A percentile compares a stretch with the other conserved stretches of the same genome.
Evolutionary conservation across 2,113 vertebrate genomes (phyloP).

Genomic region (Elanoides forficatus): DNA sequence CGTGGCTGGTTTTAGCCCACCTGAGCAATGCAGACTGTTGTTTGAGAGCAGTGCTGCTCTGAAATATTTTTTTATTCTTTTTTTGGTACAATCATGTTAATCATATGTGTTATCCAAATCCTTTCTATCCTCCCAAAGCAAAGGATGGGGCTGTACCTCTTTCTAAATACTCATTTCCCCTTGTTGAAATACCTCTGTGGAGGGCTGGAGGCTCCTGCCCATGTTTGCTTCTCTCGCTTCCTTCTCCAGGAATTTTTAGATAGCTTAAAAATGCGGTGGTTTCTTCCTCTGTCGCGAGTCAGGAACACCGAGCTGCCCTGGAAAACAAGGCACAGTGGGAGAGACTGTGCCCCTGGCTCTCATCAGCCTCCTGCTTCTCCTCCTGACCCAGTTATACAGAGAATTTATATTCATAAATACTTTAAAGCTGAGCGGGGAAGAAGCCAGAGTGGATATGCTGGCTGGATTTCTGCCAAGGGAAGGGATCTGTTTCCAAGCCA

Average conservation of each 20-base stretch:
- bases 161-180: neutral
- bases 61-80: neutral
- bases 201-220: neutral
- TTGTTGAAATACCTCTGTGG: neutral
- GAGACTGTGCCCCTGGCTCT: neutral
- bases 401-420: constrained; percentile 58
- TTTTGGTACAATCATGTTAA: neutral
- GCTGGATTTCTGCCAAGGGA: constrained; percentile 46
- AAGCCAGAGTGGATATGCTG: neutral
- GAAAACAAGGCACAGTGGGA: neutral
- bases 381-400: constrained; percentile 42
- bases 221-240: neutral
- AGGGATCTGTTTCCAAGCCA: constrained; percentile 23
- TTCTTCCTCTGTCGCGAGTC: neutral
- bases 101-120: neutral
- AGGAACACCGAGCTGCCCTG: neutral
- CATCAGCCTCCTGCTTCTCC: neutral
- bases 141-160: neutral
- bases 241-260: constrained; percentile 21
- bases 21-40: neutral
- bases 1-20: neutral
- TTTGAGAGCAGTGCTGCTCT: neutral
- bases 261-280: neutral
- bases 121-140: neutral
- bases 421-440: constrained; percentile 23